Conservation (phyloP, 2,888 invertebrate genomes). For the Agrochola macilenta region DNA sequence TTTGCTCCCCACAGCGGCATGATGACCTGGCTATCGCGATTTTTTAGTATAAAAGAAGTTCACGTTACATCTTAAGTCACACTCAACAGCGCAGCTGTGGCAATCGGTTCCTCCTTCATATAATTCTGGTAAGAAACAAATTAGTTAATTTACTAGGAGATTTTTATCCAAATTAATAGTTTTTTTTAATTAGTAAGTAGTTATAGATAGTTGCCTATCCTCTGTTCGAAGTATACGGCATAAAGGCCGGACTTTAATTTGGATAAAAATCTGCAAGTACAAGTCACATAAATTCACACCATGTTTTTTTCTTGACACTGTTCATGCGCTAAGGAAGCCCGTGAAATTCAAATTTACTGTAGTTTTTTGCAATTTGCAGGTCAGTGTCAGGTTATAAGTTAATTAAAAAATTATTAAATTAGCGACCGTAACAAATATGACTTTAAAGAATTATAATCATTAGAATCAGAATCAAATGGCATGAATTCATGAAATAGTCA, state of each 20-base stretch:
- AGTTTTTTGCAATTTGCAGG: no score
- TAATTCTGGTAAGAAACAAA: slow-evolving; percentile 34
- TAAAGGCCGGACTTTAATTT: background rate
- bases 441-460: no score
- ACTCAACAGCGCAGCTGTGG: slow-evolving; percentile 27
- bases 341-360: no score
- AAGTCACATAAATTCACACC: background rate
- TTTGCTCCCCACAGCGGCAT: slow-evolving; percentile 17
- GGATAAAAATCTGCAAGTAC: background rate
- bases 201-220: no score
- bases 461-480: no score
- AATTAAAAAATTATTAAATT: no score
- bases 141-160: background rate
- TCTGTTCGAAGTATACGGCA: no score
- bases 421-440: no score
- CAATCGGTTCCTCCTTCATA: slow-evolving; percentile 13
- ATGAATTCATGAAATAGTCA: no score
- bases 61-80: slow-evolving; percentile 10
- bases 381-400: no score
- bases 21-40: slow-evolving; percentile 37
- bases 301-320: background rate
- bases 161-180: no score
- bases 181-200: no score
- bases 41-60: slow-evolving; percentile 34
- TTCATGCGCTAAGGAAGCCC: background rate